Percentiles rank a stretch among this genome's conserved stretches.
Evolutionary conservation across 1,140 invertebrate species (phyloP).

Genomic region (Zaprionus tsacasi): DNA sequence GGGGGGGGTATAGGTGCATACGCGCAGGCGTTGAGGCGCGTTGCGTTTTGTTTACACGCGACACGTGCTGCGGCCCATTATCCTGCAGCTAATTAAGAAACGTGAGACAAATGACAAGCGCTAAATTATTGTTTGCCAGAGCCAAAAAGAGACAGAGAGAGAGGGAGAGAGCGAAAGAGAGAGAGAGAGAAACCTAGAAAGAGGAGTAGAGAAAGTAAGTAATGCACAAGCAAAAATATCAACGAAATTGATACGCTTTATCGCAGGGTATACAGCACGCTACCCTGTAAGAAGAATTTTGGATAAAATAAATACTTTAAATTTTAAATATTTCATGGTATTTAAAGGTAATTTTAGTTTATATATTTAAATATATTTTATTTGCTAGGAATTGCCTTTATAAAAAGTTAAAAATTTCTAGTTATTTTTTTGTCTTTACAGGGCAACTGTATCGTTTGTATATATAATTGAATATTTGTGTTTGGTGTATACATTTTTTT

Average conservation of each 20-base stretch:
- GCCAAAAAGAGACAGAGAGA: slow-evolving; percentile 19
- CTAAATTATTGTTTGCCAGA: slow-evolving; percentile 59
- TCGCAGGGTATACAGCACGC: neutral
- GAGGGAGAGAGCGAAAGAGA: neutral
- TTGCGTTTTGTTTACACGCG: slow-evolving; percentile 53
- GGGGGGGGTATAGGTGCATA: slow-evolving; percentile 34
- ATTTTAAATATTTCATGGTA: too few relatives aligned
- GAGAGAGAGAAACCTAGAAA: too few relatives aligned
- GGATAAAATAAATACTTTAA: too few relatives aligned
- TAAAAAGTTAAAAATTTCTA: too few relatives aligned
- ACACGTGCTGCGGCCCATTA: slow-evolving; percentile 71
- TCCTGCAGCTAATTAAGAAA: slow-evolving; percentile 78
- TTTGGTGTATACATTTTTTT: too few relatives aligned
- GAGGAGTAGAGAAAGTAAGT: neutral
- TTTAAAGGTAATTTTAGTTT: too few relatives aligned
- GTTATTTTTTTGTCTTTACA: too few relatives aligned
- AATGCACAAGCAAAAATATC: slow-evolving; percentile 9
- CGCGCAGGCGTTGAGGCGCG: slow-evolving; percentile 17
- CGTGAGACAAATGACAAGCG: slow-evolving; percentile 80
- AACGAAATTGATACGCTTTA: neutral
- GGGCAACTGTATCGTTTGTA: too few relatives aligned
- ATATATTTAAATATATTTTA: too few relatives aligned
- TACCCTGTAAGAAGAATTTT: neutral
- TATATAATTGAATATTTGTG: too few relatives aligned
- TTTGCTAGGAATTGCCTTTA: too few relatives aligned